phyloP scores from a whole-genome alignment of 2,113 vertebrate genomes.

The Xenus cinereus region DNA sequence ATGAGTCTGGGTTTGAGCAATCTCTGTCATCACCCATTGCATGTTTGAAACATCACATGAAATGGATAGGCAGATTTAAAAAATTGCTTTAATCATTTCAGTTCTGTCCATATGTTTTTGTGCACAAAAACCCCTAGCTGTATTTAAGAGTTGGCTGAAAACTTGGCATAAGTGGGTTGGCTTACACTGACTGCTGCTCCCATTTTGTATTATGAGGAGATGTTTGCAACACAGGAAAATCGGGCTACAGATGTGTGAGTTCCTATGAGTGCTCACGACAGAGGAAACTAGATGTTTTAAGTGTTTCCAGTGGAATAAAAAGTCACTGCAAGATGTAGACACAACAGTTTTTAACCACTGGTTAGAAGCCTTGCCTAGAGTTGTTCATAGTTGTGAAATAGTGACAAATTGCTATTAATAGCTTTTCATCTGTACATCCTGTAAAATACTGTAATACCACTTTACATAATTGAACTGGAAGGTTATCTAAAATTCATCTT shows the following conservation, averaged over 20 bases:
- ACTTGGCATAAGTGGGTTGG: not conserved
- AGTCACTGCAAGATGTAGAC: not conserved
- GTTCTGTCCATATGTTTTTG: not conserved
- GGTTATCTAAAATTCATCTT: not conserved
- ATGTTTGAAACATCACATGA: rapidly evolving
- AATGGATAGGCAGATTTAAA: not conserved
- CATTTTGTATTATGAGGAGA: not conserved
- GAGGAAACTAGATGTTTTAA: not conserved
- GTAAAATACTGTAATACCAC: not conserved
- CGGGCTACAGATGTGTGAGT: not conserved
- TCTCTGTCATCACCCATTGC: not conserved
- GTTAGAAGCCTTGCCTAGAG: not conserved
- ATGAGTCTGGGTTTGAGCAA: not conserved
- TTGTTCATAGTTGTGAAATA: not conserved
- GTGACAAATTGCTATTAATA: not conserved
- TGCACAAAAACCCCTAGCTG: rapidly evolving
- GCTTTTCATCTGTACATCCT: not conserved
- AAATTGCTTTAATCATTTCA: not conserved
- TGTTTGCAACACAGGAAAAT: not conserved
- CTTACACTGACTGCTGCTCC: not conserved
- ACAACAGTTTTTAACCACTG: not conserved
- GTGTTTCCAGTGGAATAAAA: not conserved
- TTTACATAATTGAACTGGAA: conserved; percentile 5
- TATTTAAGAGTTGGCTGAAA: not conserved
- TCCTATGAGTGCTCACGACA: not conserved